Evolutionary conservation across 2,113 vertebrate species (phyloP).

Genomic region (Myodes glareolus): DNA sequence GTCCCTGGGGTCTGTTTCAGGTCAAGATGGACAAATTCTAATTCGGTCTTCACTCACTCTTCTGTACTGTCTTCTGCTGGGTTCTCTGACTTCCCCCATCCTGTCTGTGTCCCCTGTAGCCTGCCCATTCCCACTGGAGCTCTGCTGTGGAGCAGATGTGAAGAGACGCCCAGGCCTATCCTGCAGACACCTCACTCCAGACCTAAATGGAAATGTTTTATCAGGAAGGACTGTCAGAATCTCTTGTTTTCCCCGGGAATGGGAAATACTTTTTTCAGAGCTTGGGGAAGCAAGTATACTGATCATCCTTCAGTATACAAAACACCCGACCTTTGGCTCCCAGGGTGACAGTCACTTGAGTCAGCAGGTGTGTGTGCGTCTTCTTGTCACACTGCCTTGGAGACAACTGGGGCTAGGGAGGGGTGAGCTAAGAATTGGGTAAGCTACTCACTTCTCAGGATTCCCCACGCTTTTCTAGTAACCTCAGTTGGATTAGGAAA

Average conservation of each 20-base stretch:
- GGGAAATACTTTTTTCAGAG: not conserved
- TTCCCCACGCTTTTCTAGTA: not conserved
- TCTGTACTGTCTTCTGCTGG: fast-evolving
- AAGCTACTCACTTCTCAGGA: not conserved
- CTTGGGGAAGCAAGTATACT: not conserved
- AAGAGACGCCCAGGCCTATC: fast-evolving
- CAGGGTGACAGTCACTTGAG: not conserved
- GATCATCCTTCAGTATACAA: not conserved
- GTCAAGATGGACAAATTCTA: not conserved
- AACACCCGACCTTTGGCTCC: not conserved
- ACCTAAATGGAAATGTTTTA: not conserved
- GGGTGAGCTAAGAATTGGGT: not conserved
- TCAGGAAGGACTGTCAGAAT: not conserved
- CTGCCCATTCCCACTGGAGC: not conserved
- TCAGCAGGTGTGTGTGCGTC: not conserved
- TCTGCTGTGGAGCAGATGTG: fast-evolving
- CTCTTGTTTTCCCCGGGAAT: not conserved
- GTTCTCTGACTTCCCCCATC: not conserved
- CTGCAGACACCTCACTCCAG: not conserved
- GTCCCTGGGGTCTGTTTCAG: not conserved
- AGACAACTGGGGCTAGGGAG: not conserved
- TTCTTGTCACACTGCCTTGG: not conserved
- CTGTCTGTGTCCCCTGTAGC: not conserved
- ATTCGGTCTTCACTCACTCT: not conserved
- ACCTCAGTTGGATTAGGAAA: not conserved